Conservation (phyloP, 1,140 invertebrate genomes). For the Rhyzopertha dominica region DNA sequence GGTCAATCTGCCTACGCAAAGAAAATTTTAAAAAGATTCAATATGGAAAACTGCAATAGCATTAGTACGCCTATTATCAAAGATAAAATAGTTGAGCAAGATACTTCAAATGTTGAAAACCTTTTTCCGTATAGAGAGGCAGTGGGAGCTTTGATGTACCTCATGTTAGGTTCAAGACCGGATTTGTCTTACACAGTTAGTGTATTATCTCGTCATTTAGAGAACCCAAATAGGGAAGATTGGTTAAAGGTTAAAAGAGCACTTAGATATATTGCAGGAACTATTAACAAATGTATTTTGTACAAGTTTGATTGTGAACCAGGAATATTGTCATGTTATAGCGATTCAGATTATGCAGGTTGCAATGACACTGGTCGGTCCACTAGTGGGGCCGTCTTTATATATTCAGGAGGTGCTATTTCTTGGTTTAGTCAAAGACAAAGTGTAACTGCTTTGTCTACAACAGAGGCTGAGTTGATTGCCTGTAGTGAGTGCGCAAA, state of each 20-base stretch:
- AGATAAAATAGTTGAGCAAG: too few relatives aligned
- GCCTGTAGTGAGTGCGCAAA: constrained; percentile 26
- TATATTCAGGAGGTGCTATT: constrained; percentile 34
- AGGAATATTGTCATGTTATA: constrained; percentile 35
- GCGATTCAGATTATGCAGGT: constrained; percentile 38
- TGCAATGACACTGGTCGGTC: constrained; percentile 32
- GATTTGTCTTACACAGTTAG: constrained; percentile 39
- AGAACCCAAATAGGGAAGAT: constrained; percentile 41
- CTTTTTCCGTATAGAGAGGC: constrained; percentile 42
- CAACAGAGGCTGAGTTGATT: constrained; percentile 26
- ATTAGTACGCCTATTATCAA: too few relatives aligned
- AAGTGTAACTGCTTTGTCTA: constrained; percentile 21
- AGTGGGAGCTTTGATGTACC: constrained; percentile 42
- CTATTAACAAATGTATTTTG: constrained; percentile 29
- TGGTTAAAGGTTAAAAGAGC: constrained; percentile 37
- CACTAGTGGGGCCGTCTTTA: constrained; percentile 34
- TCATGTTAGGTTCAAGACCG: constrained; percentile 44
- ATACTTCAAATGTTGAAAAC: too few relatives aligned
- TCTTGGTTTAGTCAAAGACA: constrained; percentile 41
- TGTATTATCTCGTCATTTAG: constrained; percentile 37
- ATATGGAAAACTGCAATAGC: too few relatives aligned
- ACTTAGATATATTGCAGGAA: constrained; percentile 38
- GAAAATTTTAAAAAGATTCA: too few relatives aligned
- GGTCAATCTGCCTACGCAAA: too few relatives aligned
- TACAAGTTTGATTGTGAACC: constrained; percentile 23